phyloP scores from a whole-genome alignment of 2,888 invertebrate species.

The Acronicta leporina region DNA sequence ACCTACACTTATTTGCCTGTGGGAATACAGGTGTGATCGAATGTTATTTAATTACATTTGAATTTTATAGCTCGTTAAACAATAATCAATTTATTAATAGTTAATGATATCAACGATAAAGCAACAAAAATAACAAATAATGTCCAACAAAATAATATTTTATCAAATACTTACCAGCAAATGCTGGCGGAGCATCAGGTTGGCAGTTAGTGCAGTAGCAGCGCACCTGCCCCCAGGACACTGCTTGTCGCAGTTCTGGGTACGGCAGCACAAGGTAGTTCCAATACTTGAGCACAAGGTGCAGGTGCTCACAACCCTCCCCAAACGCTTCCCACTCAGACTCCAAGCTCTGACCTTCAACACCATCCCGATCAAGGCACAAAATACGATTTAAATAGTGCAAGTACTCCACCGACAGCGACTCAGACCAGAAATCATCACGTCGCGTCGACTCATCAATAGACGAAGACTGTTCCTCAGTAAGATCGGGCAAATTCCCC shows the following conservation, averaged over 20 bases:
- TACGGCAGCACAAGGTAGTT: slow-evolving; percentile 74
- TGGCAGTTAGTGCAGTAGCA: slow-evolving; percentile 78
- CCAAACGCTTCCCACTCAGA: slow-evolving; percentile 76
- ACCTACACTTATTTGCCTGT: too few relatives aligned
- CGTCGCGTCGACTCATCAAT: slow-evolving; percentile 79
- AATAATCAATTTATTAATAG: too few relatives aligned
- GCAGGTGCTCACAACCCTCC: slow-evolving; percentile 78
- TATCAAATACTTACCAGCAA: slow-evolving; percentile 67
- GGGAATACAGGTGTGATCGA: too few relatives aligned
- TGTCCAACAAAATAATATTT: neutral
- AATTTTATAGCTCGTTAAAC: too few relatives aligned
- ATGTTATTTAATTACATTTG: too few relatives aligned
- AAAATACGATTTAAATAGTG: slow-evolving; percentile 76
- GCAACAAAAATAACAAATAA: neutral
- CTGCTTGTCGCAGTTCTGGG: slow-evolving; percentile 75
- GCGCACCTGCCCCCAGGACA: slow-evolving; percentile 78
- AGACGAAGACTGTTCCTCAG: slow-evolving; percentile 80
- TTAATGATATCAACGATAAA: too few relatives aligned
- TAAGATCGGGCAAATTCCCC: slow-evolving; percentile 78
- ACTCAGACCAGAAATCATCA: slow-evolving; percentile 74
- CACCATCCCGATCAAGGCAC: slow-evolving; percentile 69
- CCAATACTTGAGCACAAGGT: slow-evolving; percentile 81
- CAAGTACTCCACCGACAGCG: slow-evolving; percentile 72
- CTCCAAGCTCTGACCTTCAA: slow-evolving; percentile 69
- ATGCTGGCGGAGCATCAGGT: slow-evolving; percentile 67